phyloP scores from a whole-genome alignment of 2,797 vertebrate species.

The Momotus momota region DNA sequence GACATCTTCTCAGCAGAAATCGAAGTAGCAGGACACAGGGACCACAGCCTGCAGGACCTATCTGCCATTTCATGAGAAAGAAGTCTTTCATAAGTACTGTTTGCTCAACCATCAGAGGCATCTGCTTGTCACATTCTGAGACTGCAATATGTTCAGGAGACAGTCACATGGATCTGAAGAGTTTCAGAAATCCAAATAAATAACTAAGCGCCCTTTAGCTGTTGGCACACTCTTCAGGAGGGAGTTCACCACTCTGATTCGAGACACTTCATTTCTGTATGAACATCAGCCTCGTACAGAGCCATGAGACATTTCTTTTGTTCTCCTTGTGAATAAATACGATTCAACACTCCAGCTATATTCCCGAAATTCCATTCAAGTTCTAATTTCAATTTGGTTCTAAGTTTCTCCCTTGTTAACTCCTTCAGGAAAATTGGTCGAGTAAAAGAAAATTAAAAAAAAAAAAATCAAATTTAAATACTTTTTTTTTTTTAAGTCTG shows the following conservation, averaged over 20 bases:
- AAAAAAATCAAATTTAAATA: neutral
- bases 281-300: neutral
- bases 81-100: constrained; percentile 2
- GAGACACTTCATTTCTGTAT: neutral
- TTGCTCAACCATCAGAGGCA: constrained; percentile 45
- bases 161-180: constrained; percentile 26
- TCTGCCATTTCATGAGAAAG: constrained; percentile 49
- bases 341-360: constrained; percentile 40
- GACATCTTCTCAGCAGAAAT: no score
- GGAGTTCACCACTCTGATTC: neutral
- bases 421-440: neutral
- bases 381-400: constrained; percentile 49
- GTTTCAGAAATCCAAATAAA: constrained; percentile 38
- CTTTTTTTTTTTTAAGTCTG: neutral
- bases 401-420: constrained; percentile 53
- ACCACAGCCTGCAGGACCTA: constrained; percentile 5
- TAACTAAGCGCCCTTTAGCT: neutral
- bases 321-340: constrained; percentile 48
- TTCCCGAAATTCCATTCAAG: constrained; percentile 26
- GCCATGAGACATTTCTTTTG: constrained; percentile 43
- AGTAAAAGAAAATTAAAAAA: neutral
- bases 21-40: neutral
- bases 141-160: constrained; percentile 42
- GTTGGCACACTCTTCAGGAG: constrained; percentile 11
- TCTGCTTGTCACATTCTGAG: constrained; percentile 56